Percentiles rank a stretch among this genome's conserved stretches.
Evolutionary conservation across 2,113 vertebrate genomes (phyloP).

Genomic region (Lamprologus speciosus): DNA sequence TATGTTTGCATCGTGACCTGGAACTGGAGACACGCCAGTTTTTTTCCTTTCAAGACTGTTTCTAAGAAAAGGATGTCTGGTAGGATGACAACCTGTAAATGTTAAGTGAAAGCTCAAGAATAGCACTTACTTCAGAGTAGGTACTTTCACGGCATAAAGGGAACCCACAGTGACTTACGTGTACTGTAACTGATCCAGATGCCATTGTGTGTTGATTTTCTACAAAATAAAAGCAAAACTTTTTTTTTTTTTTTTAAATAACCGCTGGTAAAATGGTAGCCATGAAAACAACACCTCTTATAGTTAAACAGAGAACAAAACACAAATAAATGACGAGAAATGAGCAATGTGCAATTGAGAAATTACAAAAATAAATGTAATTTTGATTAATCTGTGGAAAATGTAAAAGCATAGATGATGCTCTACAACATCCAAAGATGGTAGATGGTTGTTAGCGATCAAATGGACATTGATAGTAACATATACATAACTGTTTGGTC

Average conservation of each 20-base stretch:
- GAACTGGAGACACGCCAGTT: background rate
- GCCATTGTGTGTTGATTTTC: background rate
- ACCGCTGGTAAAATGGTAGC: background rate
- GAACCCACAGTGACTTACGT: background rate
- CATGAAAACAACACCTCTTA: background rate
- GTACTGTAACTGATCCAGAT: background rate
- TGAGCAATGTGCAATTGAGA: background rate
- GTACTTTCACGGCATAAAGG: background rate
- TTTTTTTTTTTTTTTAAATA: fast-evolving
- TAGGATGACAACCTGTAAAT: background rate
- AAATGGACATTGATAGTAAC: background rate
- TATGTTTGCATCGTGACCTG: background rate
- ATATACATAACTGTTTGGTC: background rate
- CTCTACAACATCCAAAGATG: background rate
- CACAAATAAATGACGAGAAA: background rate
- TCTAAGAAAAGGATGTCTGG: background rate
- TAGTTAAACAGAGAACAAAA: background rate
- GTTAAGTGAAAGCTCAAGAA: background rate
- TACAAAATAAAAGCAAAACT: background rate
- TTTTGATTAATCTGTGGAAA: background rate
- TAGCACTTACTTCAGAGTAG: background rate
- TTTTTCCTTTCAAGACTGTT: background rate
- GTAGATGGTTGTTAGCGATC: fast-evolving
- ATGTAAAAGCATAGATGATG: background rate
- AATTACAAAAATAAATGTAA: background rate